Conservation (phyloP, 2,888 invertebrate species). For the Seira sanloemensis region DNA sequence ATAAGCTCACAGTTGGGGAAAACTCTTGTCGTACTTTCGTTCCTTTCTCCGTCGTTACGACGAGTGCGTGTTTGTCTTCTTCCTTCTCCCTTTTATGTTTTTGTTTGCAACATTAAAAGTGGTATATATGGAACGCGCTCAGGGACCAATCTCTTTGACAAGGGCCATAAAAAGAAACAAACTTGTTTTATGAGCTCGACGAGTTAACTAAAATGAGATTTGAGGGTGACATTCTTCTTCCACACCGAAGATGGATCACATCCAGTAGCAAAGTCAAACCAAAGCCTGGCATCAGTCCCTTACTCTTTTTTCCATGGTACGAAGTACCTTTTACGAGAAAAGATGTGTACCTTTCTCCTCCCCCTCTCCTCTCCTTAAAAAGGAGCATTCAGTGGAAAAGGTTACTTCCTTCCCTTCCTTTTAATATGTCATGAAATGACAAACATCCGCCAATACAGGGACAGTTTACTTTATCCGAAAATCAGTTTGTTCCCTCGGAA, state of each 20-base stretch:
- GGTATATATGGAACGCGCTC: conserved; percentile 22
- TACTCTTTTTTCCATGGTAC: neutral
- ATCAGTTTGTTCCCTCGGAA: neutral
- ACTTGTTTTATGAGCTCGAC: conserved; percentile 57
- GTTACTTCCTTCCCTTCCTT: conserved; percentile 22
- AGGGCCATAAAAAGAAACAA: conserved; percentile 61
- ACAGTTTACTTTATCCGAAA: conserved; percentile 8
- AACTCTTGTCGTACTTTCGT: neutral
- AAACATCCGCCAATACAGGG: conserved; percentile 34
- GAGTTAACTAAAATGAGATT: conserved; percentile 62
- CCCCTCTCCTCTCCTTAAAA: conserved; percentile 24
- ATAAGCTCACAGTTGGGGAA: too few species aligned
- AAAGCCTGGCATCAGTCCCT: neutral
- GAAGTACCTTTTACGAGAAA: neutral
- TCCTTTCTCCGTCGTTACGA: neutral
- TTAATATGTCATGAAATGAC: conserved; percentile 61
- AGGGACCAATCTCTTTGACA: conserved; percentile 62
- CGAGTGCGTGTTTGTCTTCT: neutral
- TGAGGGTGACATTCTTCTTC: conserved; percentile 57
- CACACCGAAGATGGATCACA: conserved; percentile 41
- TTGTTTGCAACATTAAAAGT: conserved; percentile 50
- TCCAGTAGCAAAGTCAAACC: neutral
- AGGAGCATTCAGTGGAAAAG: neutral
- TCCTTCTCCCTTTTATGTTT: neutral
- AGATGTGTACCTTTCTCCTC: neutral